A percentile compares a stretch with the other conserved stretches of the same genome.
Conservation (phyloP, 2,113 vertebrate genomes). For the Cyprinus carpio region DNA sequence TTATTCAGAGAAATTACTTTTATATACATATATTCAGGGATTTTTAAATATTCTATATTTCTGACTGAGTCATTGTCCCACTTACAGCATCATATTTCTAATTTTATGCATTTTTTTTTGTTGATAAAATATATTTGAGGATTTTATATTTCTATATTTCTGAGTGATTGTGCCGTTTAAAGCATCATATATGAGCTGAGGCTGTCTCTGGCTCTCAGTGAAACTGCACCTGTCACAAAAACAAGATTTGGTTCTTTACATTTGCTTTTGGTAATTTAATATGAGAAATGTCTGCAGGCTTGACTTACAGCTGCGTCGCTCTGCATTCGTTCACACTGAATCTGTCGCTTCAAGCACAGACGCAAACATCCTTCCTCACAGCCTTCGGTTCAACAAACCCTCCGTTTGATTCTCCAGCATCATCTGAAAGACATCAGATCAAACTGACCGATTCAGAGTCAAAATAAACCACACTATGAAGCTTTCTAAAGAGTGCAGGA, state of each 20-base stretch:
- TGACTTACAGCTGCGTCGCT: not conserved
- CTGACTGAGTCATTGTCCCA: no score
- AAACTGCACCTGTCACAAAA: not conserved
- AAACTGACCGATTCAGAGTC: not conserved
- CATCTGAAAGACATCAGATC: not conserved
- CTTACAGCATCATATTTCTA: no score
- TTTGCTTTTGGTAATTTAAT: not conserved
- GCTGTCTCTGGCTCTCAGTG: not conserved
- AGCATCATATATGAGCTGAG: not conserved
- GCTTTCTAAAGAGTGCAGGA: not conserved
- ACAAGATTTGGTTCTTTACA: not conserved
- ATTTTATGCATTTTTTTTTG: not conserved
- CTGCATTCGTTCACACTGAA: slow-evolving; percentile 26
- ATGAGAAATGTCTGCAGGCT: slow-evolving; percentile 4
- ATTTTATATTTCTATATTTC: not conserved
- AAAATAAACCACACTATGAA: not conserved
- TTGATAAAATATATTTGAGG: not conserved
- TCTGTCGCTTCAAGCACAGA: not conserved
- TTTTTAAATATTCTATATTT: no score
- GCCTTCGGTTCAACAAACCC: not conserved
- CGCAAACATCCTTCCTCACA: not conserved
- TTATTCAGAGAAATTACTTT: no score
- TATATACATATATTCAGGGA: no score
- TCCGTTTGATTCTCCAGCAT: not conserved
- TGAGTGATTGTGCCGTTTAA: not conserved